phyloP scores from a whole-genome alignment of 2,888 invertebrate genomes.

The Toxonevra muliebris region DNA sequence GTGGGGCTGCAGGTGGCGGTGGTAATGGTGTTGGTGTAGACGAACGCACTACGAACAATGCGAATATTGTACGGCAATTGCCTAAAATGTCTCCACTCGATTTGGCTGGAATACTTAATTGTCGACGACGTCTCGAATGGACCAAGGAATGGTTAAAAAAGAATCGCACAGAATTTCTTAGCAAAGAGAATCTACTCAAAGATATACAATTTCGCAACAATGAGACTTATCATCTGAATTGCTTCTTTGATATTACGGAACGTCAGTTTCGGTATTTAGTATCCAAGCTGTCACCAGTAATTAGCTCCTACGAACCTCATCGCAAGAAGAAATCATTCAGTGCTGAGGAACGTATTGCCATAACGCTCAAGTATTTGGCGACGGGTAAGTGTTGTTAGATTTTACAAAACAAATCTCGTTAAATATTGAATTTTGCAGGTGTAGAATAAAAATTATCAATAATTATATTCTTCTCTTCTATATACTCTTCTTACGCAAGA shows the following conservation, averaged over 20 bases:
- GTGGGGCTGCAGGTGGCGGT: conserved; percentile 5
- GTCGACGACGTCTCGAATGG: conserved; percentile 60
- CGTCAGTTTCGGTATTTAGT: conserved; percentile 61
- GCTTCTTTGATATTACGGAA: conserved; percentile 62
- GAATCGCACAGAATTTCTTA: conserved; percentile 59
- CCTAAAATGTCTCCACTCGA: conserved; percentile 56
- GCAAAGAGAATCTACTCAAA: conserved; percentile 59
- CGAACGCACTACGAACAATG: not conserved
- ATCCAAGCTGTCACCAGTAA: conserved; percentile 58
- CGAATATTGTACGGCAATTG: conserved; percentile 23
- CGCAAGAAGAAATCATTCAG: conserved; percentile 62
- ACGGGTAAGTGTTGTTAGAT: conserved; percentile 63
- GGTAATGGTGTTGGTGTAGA: not conserved
- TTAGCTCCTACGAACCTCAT: conserved; percentile 61
- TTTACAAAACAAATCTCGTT: too few relatives aligned
- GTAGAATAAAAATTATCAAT: too few relatives aligned
- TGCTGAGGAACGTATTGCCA: conserved; percentile 61
- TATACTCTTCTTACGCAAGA: too few relatives aligned
- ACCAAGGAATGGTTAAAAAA: conserved; percentile 62
- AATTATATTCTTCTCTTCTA: too few relatives aligned
- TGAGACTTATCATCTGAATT: conserved; percentile 61
- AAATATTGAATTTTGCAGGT: too few relatives aligned
- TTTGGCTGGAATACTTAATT: conserved; percentile 59
- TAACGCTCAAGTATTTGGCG: conserved; percentile 63
- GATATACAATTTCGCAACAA: conserved; percentile 60